Evolutionary conservation across 2,797 vertebrate species (phyloP).

Genomic region (Podargus strigoides): DNA sequence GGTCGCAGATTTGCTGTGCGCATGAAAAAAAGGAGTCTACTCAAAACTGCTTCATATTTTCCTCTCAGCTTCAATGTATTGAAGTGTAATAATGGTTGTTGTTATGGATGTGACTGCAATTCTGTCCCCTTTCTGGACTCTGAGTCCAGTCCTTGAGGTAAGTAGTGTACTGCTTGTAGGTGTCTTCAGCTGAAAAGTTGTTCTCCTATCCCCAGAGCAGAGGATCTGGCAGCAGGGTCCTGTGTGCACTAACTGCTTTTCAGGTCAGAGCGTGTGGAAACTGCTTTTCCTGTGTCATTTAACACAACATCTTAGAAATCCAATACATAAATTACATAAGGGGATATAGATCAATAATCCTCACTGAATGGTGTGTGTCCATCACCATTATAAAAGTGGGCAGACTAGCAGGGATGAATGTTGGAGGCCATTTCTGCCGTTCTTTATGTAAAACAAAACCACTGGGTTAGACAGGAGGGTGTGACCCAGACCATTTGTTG

Average conservation of each 20-base stretch:
- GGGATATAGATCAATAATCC: not conserved
- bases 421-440: not conserved
- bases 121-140: not conserved
- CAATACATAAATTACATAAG: not conserved
- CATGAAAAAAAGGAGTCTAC: not conserved
- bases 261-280: not conserved
- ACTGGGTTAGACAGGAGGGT: not conserved
- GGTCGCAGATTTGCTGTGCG: not conserved
- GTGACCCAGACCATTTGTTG: not conserved
- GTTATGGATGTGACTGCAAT: not conserved
- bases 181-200: not conserved
- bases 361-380: not conserved
- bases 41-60: not conserved
- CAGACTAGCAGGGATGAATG: not conserved
- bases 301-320: not conserved
- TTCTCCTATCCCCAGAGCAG: not conserved
- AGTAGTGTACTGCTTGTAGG: not conserved
- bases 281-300: not conserved
- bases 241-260: not conserved
- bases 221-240: not conserved
- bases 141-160: not conserved
- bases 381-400: not conserved
- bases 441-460: not conserved
- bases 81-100: not conserved
- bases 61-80: fast-evolving